phyloP scores from a whole-genome alignment of 2,888 invertebrate genomes.

The Drosophila demipolita region DNA sequence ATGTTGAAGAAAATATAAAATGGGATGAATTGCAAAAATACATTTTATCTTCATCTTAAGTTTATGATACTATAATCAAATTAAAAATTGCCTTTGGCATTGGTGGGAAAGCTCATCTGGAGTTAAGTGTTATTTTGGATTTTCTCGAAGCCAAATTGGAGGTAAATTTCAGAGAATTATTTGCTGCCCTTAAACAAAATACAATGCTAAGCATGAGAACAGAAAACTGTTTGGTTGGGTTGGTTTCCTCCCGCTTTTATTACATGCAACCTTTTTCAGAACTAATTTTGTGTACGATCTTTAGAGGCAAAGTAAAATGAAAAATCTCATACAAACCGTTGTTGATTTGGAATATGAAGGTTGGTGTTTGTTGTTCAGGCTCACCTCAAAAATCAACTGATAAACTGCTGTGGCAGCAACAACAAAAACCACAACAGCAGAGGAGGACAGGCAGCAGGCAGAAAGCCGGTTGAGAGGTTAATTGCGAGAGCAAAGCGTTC shows the following conservation, averaged over 20 bases:
- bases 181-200: background rate
- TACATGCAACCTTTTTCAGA: slow-evolving; percentile 35
- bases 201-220: background rate
- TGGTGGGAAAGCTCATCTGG: background rate
- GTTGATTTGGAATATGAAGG: slow-evolving; percentile 27
- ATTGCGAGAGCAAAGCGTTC: slow-evolving; percentile 75
- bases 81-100: background rate
- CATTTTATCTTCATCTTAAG: background rate
- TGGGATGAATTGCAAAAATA: too few relatives aligned
- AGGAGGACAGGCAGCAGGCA: slow-evolving; percentile 56
- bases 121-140: background rate
- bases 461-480: slow-evolving; percentile 80
- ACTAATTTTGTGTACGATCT: slow-evolving; percentile 15
- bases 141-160: background rate
- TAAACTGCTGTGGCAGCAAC: slow-evolving; percentile 36
- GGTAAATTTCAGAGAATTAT: background rate
- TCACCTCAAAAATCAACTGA: slow-evolving; percentile 55
- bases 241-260: slow-evolving; percentile 10
- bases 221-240: background rate
- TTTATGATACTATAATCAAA: background rate
- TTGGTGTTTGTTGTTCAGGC: background rate
- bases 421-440: slow-evolving; percentile 21
- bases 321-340: slow-evolving; percentile 31
- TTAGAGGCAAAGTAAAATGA: slow-evolving; percentile 20
- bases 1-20: background rate